These are phyloP conservation scores for Aplysina aerophoba DNA, from an alignment of 37 sponge, comb jelly and placozoan genomes.

Conservation along the genomic window DNA sequence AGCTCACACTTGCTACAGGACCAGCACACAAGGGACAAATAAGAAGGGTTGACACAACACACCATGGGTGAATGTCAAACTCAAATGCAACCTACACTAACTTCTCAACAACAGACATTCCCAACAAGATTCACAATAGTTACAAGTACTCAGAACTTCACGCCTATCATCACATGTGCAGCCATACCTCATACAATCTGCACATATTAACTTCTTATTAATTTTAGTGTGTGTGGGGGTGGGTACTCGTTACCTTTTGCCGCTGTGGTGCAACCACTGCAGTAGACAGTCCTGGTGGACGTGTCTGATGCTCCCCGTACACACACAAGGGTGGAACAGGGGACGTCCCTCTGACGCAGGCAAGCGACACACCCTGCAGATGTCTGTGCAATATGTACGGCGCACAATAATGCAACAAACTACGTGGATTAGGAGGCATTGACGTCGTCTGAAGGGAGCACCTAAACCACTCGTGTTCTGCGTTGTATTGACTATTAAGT, in stretches of 20 bases:
- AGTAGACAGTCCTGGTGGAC: slow-evolving; percentile 93
- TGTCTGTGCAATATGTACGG: slow-evolving; percentile 39
- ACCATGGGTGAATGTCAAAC: too few relatives aligned
- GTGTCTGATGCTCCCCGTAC: slow-evolving; percentile 91
- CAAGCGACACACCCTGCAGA: slow-evolving; percentile 88
- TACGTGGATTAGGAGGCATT: not conserved
- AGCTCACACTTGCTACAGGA: slow-evolving; percentile 89
- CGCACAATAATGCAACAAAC: not conserved
- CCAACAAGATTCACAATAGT: too few relatives aligned
- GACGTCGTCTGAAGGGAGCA: not conserved
- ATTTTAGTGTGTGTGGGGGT: too few relatives aligned
- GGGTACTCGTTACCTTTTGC: slow-evolving; percentile 91
- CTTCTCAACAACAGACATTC: too few relatives aligned
- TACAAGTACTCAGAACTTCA: too few relatives aligned
- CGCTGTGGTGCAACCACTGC: slow-evolving; percentile 93
- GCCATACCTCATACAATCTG: too few relatives aligned
- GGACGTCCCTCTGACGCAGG: slow-evolving; percentile 64
- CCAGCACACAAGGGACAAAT: not conserved
- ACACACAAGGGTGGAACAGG: slow-evolving; percentile 90
- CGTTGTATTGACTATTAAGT: too few relatives aligned
- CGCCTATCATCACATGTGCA: too few relatives aligned
- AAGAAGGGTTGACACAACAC: not conserved
- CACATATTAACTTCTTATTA: too few relatives aligned
- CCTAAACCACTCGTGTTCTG: not conserved
- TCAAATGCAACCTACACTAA: too few relatives aligned